A percentile compares a stretch with the other conserved stretches of the same genome.
Evolutionary conservation across 2,888 invertebrate genomes (phyloP).

Genomic region (Mythimna loreyi): DNA sequence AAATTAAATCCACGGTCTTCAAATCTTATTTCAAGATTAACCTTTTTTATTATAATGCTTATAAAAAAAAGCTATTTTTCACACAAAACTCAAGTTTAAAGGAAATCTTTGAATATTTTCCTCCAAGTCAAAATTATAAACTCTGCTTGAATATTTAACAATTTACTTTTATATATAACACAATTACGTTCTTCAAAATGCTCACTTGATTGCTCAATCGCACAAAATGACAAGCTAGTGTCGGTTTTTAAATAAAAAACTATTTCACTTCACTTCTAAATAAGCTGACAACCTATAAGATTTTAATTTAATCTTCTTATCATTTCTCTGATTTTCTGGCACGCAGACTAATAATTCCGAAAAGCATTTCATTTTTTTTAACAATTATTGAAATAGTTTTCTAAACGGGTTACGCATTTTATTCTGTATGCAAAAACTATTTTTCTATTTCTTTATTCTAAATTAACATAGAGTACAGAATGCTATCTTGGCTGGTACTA

Average conservation of each 20-base stretch:
- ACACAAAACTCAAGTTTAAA: too few species aligned
- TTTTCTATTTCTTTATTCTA: not conserved
- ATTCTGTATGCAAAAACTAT: not conserved
- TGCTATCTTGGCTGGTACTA: not conserved
- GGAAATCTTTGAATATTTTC: too few species aligned
- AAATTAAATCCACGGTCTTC: slow-evolving; percentile 13
- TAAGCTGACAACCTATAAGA: not conserved
- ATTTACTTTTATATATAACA: too few species aligned
- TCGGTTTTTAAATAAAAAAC: not conserved
- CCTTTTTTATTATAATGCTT: not conserved
- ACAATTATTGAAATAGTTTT: slow-evolving; percentile 2
- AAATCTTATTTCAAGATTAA: slow-evolving; percentile 3
- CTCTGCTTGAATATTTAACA: not conserved
- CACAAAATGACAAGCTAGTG: not conserved
- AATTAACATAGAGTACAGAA: not conserved
- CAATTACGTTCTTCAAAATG: slow-evolving; percentile 4
- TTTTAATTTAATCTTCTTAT: not conserved
- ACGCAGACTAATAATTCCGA: slow-evolving; percentile 8
- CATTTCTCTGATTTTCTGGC: not conserved
- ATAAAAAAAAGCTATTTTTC: not conserved
- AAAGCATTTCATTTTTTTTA: not conserved
- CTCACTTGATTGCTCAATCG: slow-evolving; percentile 53
- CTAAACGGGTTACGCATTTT: too few species aligned
- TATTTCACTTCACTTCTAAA: not conserved
- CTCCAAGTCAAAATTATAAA: not conserved